phyloP scores from a whole-genome alignment of 2,888 invertebrate species.

The Galerucella pusilla region DNA sequence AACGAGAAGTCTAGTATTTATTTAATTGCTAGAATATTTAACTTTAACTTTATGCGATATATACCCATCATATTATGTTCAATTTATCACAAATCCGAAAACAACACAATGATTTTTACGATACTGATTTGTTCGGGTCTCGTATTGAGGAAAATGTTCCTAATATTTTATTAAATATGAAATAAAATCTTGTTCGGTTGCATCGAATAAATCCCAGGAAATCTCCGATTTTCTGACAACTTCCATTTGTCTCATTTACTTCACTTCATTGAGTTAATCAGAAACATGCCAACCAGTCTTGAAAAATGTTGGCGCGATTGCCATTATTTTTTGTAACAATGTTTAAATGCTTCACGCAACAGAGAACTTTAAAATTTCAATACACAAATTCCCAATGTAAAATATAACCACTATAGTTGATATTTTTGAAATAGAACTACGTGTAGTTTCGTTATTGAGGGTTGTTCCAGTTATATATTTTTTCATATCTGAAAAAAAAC shows the following conservation, averaged over 20 bases:
- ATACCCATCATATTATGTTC: too few species aligned
- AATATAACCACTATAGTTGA: too few species aligned
- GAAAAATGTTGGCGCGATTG: constrained; percentile 20
- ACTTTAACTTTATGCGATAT: too few species aligned
- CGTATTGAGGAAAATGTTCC: constrained; percentile 40
- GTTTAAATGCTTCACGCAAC: background rate
- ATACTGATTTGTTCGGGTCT: constrained; percentile 38
- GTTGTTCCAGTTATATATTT: too few species aligned
- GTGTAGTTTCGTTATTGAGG: background rate
- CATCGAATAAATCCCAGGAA: constrained; percentile 50
- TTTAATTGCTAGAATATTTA: too few species aligned
- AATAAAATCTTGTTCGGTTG: constrained; percentile 40
- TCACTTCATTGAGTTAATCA: constrained; percentile 57
- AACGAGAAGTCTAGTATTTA: too few species aligned
- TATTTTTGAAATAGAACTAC: background rate
- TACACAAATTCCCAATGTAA: background rate
- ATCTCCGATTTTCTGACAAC: constrained; percentile 54
- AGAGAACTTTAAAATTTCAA: constrained; percentile 7
- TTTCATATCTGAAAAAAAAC: too few species aligned
- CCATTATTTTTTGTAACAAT: constrained; percentile 17
- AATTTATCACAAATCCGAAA: too few species aligned
- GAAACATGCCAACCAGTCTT: constrained; percentile 46
- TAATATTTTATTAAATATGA: constrained; percentile 44
- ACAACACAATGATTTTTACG: background rate
- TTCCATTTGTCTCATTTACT: constrained; percentile 58